Evolutionary conservation across 2,888 invertebrate species (phyloP).

Genomic region (Epinotia brunnichana): DNA sequence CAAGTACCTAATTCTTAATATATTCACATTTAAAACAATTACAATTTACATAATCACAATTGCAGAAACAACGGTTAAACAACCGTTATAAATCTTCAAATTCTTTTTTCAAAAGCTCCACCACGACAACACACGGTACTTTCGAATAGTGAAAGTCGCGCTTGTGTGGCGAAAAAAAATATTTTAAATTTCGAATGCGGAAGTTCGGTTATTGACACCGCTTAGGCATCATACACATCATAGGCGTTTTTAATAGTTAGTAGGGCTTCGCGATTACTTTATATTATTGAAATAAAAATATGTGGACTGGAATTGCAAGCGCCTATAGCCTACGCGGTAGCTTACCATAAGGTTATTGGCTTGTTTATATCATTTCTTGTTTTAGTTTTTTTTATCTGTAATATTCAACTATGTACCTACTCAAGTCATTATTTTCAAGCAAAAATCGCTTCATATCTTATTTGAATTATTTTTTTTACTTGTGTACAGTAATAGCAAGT

Average conservation of each 20-base stretch:
- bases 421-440: too few relatives aligned
- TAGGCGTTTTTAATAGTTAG: not conserved
- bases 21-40: conserved; percentile 27
- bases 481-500: too few relatives aligned
- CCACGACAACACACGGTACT: conserved; percentile 54
- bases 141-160: conserved; percentile 63
- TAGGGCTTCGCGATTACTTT: not conserved
- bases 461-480: too few relatives aligned
- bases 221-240: not conserved
- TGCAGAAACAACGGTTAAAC: conserved; percentile 43
- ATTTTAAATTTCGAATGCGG: conserved; percentile 57
- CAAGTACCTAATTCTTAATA: too few relatives aligned
- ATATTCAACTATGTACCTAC: too few relatives aligned
- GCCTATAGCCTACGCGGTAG: too few relatives aligned
- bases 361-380: too few relatives aligned
- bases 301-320: not conserved
- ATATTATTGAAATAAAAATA: not conserved
- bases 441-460: too few relatives aligned
- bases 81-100: conserved; percentile 44
- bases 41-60: conserved; percentile 42
- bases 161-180: conserved; percentile 53
- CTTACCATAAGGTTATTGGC: too few relatives aligned
- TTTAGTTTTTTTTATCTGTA: too few relatives aligned
- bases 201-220: conserved; percentile 55
- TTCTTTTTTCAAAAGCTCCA: conserved; percentile 52